These are phyloP conservation scores for Arenaria interpres DNA, from an alignment of 2,113 vertebrate species.

Conservation along the genomic window DNA sequence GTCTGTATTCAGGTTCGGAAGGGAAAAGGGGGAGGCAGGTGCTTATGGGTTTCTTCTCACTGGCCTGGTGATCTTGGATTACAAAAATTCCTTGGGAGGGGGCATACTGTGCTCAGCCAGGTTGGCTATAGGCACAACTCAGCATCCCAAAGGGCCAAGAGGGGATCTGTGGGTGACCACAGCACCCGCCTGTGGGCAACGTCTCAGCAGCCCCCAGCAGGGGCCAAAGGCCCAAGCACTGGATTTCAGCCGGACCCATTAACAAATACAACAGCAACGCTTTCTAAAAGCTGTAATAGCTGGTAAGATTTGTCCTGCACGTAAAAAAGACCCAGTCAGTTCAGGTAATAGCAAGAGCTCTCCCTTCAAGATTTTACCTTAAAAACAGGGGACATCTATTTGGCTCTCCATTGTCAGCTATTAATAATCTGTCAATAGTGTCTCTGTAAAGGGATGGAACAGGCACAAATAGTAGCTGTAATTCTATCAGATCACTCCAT, in stretches of 20 bases:
- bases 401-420: neutral
- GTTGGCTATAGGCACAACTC: neutral
- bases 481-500: neutral
- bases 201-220: neutral
- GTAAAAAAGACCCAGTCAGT: neutral
- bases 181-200: neutral
- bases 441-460: neutral
- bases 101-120: fast-evolving
- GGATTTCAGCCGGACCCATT: neutral
- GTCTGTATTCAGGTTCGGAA: neutral
- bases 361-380: neutral
- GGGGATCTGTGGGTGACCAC: neutral
- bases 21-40: neutral
- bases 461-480: neutral
- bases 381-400: neutral
- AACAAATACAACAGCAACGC: neutral
- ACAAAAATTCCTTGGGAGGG: neutral
- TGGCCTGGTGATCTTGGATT: neutral
- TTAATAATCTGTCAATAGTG: neutral
- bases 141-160: neutral
- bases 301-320: neutral
- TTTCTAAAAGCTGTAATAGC: neutral
- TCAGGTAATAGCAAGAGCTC: neutral
- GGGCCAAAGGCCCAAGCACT: neutral
- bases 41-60: neutral